Conservation (phyloP, 2,888 invertebrate species). For the Baronia brevicornis region DNA sequence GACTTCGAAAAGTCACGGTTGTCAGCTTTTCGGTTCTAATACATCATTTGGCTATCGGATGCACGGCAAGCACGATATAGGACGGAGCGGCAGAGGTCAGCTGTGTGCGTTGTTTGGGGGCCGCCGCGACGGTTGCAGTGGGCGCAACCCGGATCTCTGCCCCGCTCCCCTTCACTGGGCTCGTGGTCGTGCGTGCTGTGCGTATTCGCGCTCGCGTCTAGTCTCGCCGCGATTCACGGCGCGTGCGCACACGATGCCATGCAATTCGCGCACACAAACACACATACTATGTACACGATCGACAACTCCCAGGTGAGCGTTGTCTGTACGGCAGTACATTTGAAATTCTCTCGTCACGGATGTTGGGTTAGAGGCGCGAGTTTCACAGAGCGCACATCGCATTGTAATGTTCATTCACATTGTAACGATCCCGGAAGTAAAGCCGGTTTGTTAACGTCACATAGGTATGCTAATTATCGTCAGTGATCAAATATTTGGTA, state of each 20-base stretch:
- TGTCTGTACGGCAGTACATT: slow-evolving; percentile 27
- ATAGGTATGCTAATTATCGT: slow-evolving; percentile 64
- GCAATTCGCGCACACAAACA: slow-evolving; percentile 47
- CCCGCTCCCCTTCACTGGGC: slow-evolving; percentile 71
- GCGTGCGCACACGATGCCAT: slow-evolving; percentile 42
- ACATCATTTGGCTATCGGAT: slow-evolving; percentile 28
- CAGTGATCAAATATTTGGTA: slow-evolving; percentile 46
- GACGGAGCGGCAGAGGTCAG: slow-evolving; percentile 52
- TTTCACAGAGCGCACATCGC: slow-evolving; percentile 38
- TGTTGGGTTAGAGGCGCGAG: slow-evolving; percentile 25
- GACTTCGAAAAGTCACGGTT: slow-evolving; percentile 3
- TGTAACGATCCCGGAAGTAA: slow-evolving; percentile 69
- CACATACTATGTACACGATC: slow-evolving; percentile 67
- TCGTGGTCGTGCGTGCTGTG: slow-evolving; percentile 20
- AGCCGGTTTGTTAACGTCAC: slow-evolving; percentile 68
- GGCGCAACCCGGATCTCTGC: slow-evolving; percentile 71
- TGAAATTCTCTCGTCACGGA: slow-evolving; percentile 28
- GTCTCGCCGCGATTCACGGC: slow-evolving; percentile 60
- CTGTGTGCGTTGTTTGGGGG: slow-evolving; percentile 61
- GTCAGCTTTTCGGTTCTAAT: slow-evolving; percentile 18
- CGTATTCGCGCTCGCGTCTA: slow-evolving; percentile 34
- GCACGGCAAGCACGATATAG: slow-evolving; percentile 33
- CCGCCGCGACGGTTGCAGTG: slow-evolving; percentile 63
- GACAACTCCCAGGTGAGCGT: slow-evolving; percentile 72
- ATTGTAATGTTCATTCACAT: slow-evolving; percentile 64